Base-by-base conservation (phyloP, 2,888 invertebrate genomes). In the Phengaris alcon region DNA sequence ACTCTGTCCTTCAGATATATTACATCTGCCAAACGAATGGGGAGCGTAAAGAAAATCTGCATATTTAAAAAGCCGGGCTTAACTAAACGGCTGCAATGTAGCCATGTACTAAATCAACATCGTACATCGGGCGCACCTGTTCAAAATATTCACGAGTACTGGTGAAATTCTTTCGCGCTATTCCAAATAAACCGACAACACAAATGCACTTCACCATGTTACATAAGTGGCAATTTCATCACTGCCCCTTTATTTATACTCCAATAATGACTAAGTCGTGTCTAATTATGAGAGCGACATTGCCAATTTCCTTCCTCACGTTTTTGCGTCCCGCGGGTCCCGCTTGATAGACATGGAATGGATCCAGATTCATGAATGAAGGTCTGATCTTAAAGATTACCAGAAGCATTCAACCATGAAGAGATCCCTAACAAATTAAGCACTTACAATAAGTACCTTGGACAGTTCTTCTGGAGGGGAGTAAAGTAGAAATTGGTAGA, bases 91-190 rank as follows among this genome's bases (percentile, higher is more conserved):
- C 72, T 12, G n/a, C 52, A 54, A 72, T 54, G 54, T 12, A 54
- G 72, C 72, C 72, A 72, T 54, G 54, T 72, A 35, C 72, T 72
- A 72, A 72, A 72, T 72, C 54, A 72, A 72, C 72, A 51, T 72
- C 72, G 72, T 54, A 72, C 72, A 54, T 72, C 35, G 35, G 72
- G 22, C 52, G 72, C 72, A 72, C 72, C 72, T 72, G 72, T 72
- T 72, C 52, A 22, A 72, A 52, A 72, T 72, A 72, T 72, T 72
- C 54, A 52, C 72, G 72, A 52, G 15, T 72, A 72, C 72, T 72
- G 54, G 13, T 15, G 22, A 54, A 54, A 54, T 72, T 72, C 52
- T 72, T 72, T 70, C 51, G 70, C 52, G 22, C 72, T 52, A 68
- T 68, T 48, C 48, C 48, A 35, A 35, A 35, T 35, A 68, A 68